Evolutionary conservation across 2,797 vertebrate genomes (phyloP), one percentile per base, ranked within the genome.

Genomic region (Pampus argenteus): DNA sequence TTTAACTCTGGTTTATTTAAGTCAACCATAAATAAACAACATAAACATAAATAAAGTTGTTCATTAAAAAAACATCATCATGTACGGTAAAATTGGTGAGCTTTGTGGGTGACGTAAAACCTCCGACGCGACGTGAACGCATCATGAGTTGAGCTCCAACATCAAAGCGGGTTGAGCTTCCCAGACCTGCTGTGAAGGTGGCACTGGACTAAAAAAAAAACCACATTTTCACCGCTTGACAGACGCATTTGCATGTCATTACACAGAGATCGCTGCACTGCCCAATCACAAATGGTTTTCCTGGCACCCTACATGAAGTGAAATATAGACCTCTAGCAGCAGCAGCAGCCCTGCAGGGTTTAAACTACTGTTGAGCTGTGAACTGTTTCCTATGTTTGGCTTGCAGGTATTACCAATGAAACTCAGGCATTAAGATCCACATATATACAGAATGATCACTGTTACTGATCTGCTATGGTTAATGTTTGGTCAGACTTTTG

Each of bases 211-310:
- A 74, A 83, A 80, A 78, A 65, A n/a, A n/a, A n/a, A n/a, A n/a
- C n/a, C 74, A 82, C 83, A 82, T 74, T 81, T 79, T 38, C 80
- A 34, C 57, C 40, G 54, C 78, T 71, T 73, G 69, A 75, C 74
- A 58, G 66, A 38, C 50, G 44, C 68, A 82, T 85, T 88, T 87
- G 64, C 88, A 84, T 85, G 49, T 79, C 58, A 82, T 86, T 83
- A 87, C 78, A 83, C 20, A 58, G 66, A 72, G 76, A 82, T 82
- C 34, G 28, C 56, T 42, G 78, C 61, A 15, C 4, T 29, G 54
- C 13, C 76, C 69, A 66, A 70, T 80, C 67, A 70, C 49, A 74
- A 74, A 31, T 34, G 0, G 26, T 47, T 72, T 74, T 28, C 29
- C 25, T 28, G 38, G 40, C 42, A 56, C 14, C 45, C 18, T 17